phyloP scores from a whole-genome alignment of 2,113 vertebrate species.

The Spea multiplicata region DNA sequence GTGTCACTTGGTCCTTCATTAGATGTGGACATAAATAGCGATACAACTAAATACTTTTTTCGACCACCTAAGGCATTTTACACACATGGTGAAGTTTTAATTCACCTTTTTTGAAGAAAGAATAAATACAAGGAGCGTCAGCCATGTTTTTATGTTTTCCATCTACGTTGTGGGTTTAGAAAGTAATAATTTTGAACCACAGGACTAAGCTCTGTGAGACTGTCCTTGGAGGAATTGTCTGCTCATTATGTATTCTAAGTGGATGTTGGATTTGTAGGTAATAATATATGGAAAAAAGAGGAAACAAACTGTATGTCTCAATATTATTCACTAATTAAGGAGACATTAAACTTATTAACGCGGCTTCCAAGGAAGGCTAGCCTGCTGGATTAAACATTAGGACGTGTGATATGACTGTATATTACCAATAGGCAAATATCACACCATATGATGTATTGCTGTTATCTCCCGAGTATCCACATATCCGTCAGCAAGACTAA shows the following conservation, averaged over 20 bases:
- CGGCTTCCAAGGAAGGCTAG: not conserved
- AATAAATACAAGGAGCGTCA: not conserved
- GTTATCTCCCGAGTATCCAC: too few species aligned
- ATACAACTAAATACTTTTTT: too few species aligned
- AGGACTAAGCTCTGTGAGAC: not conserved
- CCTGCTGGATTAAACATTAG: not conserved
- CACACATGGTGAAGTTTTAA: too few species aligned
- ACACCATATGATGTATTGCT: too few species aligned
- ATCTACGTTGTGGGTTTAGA: not conserved
- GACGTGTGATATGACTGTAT: not conserved
- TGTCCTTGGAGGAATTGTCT: not conserved
- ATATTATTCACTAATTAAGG: conserved; percentile 28
- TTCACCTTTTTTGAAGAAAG: too few species aligned
- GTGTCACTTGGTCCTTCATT: too few species aligned
- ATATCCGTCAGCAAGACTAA: too few species aligned
- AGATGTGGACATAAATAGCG: too few species aligned
- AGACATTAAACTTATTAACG: not conserved
- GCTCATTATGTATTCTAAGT: not conserved
- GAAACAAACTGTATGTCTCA: conserved; percentile 5
- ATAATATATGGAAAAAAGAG: conserved; percentile 10
- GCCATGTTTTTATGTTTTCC: not conserved
- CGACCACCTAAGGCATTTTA: too few species aligned
- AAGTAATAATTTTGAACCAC: not conserved
- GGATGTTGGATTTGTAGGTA: not conserved
- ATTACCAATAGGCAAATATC: too few species aligned